Evolutionary conservation across 2,888 invertebrate species (phyloP).

Genomic region (Glaucopsyche alexis): DNA sequence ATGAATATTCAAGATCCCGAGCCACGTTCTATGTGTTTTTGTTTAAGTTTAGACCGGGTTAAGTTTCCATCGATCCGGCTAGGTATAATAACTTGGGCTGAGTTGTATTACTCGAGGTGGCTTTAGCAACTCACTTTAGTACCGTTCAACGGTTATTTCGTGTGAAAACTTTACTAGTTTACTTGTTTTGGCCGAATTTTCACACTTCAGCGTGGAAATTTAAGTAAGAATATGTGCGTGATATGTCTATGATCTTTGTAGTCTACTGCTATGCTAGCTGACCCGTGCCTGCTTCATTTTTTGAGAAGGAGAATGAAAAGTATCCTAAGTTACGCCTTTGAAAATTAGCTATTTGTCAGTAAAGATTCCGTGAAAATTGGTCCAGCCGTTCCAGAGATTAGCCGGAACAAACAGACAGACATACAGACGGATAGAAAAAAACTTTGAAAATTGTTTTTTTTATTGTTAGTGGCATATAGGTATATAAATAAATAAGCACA

Average conservation of each 20-base stretch:
- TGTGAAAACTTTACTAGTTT: constrained; percentile 5
- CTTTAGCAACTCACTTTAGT: constrained; percentile 1
- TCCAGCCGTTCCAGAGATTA: too few relatives aligned
- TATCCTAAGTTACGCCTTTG: too few relatives aligned
- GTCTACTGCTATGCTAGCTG: too few relatives aligned
- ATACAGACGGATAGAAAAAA: too few relatives aligned
- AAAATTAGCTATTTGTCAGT: too few relatives aligned
- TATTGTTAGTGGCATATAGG: too few relatives aligned
- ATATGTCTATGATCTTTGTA: background rate
- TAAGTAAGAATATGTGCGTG: background rate
- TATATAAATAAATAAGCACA: too few relatives aligned
- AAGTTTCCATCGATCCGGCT: constrained; percentile 8
- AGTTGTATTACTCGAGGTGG: constrained; percentile 17
- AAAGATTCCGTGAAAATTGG: too few relatives aligned
- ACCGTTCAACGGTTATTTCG: constrained; percentile 6
- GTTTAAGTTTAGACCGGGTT: background rate
- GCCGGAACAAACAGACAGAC: too few relatives aligned
- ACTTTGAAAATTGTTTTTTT: too few relatives aligned
- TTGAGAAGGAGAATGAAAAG: too few relatives aligned
- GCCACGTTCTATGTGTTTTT: constrained; percentile 5
- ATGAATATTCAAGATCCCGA: background rate
- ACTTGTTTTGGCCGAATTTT: background rate
- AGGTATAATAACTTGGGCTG: constrained; percentile 19
- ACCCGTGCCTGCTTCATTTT: too few relatives aligned
- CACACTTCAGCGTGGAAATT: background rate